Base-by-base conservation (phyloP, 2,113 vertebrate species). In the Mobula hypostoma region DNA sequence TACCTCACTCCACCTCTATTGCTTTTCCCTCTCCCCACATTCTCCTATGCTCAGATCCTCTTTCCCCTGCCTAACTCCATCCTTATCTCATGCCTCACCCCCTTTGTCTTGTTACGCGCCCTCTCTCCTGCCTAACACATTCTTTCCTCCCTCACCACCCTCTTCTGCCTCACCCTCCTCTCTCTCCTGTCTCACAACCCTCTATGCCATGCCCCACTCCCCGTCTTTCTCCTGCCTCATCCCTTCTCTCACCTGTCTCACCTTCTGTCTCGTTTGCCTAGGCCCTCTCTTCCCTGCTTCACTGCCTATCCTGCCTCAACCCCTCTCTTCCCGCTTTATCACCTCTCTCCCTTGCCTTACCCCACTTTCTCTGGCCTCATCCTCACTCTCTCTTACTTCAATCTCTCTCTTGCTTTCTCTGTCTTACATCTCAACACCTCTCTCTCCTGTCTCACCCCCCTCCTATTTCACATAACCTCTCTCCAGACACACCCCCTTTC, bases 71-170 rank as follows among this genome's bases (percentile, higher is more conserved):
- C 94, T 85, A 48, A 83, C 48, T 48, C 48, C 74, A 5, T 66
- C 96, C 96, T 95, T 95, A 96, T 2, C 48, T 48, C 48, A 48
- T 48, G 48, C 48, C 48, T 48, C 48, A 48, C 48, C 48, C 48
- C 48, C 97, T 96, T 96, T 96, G 2, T 6, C n/a, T 19, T 40
- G 27, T 6, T 15, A 36, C 70, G 94, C 94, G 94, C 95, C 61
- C 24, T 70, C 2, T 94, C 40, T 74, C 72, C 11, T 24, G 21
- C 1, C 9, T 48, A 48, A 48, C 48, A 48, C 48, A 48, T 48
- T 48, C 48, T 48, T 48, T 48, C 48, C 48, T 48, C 48, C 48
- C 48, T 48, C 48, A 48, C 48, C 48, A 2, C 3, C 48, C 32
- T 40, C 8, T 32, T 36, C 36, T 36, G 36, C 36, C 36, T 36